A percentile compares a stretch with the other conserved stretches of the same genome.
Evolutionary conservation across 1,140 invertebrate genomes (phyloP).

Genomic region (Lasioglossum baleicum): DNA sequence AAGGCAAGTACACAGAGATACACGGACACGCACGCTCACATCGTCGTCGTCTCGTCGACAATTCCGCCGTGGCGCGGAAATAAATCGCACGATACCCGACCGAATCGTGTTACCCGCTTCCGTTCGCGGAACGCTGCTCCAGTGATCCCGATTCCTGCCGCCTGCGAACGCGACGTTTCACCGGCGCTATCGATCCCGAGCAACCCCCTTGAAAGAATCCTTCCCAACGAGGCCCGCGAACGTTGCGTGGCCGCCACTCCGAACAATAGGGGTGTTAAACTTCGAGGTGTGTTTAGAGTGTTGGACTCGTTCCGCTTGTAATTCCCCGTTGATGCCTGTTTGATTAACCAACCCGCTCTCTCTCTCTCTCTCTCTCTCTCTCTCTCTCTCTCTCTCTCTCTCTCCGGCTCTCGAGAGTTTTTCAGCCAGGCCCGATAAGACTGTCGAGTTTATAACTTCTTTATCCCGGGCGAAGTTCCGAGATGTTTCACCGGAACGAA

Average conservation of each 20-base stretch:
- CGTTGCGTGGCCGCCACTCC: neutral
- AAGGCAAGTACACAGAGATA: too few relatives aligned
- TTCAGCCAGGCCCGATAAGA: neutral
- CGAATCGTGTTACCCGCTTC: neutral
- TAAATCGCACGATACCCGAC: conserved; percentile 28
- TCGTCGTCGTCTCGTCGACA: neutral
- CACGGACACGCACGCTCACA: too few relatives aligned
- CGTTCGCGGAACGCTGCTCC: neutral
- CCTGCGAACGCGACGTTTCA: neutral
- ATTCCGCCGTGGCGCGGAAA: conserved; percentile 37
- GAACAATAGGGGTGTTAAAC: neutral
- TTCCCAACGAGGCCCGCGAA: neutral
- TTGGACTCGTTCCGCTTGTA: neutral
- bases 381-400: too few relatives aligned
- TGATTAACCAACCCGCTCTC: neutral
- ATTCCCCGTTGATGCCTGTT: neutral
- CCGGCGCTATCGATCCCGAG: neutral
- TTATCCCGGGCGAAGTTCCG: neutral
- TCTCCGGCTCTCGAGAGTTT: neutral
- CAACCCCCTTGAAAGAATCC: neutral
- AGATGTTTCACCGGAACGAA: neutral
- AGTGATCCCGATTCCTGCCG: conserved; percentile 5
- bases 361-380: neutral
- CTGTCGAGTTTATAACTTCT: neutral
- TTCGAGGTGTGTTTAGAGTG: neutral